A percentile compares a stretch with the other conserved stretches of the same genome.
phyloP scores from a whole-genome alignment of 2,113 vertebrate species.

The Formicarius rufipectus region DNA sequence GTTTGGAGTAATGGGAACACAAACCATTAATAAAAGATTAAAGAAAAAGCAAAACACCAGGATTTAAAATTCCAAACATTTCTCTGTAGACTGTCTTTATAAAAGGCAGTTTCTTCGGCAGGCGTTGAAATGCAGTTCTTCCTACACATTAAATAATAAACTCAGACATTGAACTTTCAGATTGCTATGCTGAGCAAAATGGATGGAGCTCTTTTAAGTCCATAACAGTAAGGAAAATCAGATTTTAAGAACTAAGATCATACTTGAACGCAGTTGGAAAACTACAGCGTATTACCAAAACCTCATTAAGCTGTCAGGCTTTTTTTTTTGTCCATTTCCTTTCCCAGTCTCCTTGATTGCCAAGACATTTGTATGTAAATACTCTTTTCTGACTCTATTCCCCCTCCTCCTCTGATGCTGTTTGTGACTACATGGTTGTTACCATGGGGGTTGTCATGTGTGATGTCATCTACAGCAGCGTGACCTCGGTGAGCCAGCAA shows the following conservation, averaged over 20 bases:
- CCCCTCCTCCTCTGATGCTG: not conserved
- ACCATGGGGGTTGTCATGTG: not conserved
- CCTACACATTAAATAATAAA: conserved; percentile 72
- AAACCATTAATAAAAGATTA: conserved; percentile 77
- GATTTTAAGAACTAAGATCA: conserved; percentile 50
- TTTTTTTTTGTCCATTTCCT: conserved; percentile 12
- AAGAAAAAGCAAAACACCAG: conserved; percentile 56
- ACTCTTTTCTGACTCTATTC: not conserved
- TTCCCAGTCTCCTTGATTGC: conserved; percentile 1
- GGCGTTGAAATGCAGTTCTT: conserved; percentile 67
- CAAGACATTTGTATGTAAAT: conserved; percentile 38
- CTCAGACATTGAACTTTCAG: conserved; percentile 69
- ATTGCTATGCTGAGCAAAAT: conserved; percentile 72
- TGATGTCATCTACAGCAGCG: not conserved
- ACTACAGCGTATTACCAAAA: conserved; percentile 48
- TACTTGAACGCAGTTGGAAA: conserved; percentile 54
- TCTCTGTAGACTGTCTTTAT: conserved; percentile 70
- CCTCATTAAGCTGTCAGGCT: conserved; percentile 61
- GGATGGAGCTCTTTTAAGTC: conserved; percentile 60
- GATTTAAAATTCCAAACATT: conserved; percentile 73
- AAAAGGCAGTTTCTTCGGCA: conserved; percentile 65
- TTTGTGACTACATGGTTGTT: conserved; percentile 8
- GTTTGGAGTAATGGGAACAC: conserved; percentile 68
- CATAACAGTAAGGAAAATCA: conserved; percentile 59
- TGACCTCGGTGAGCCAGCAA: not conserved